Evolutionary conservation across 2,888 invertebrate species (phyloP).

Genomic region (Megaustenia siamemsis): DNA sequence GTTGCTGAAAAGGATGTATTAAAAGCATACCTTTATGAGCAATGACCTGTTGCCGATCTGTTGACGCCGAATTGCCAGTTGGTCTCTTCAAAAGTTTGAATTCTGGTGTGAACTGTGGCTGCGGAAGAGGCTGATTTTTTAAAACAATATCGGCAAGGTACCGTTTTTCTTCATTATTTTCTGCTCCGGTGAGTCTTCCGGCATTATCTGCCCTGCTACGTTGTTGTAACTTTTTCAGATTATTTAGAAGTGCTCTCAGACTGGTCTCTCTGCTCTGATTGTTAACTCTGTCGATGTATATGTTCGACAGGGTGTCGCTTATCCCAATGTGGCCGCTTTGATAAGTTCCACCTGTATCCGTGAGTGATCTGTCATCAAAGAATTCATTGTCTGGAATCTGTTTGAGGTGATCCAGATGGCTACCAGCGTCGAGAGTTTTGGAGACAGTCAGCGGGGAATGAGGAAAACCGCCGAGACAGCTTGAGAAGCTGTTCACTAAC

Average conservation of each 20-base stretch:
- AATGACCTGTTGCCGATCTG: background rate
- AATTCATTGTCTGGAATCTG: background rate
- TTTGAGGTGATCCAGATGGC: background rate
- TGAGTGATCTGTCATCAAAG: background rate
- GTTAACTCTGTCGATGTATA: background rate
- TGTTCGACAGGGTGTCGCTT: background rate
- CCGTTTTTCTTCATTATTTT: no score
- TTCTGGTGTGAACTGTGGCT: background rate
- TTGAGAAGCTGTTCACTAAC: constrained; percentile 18
- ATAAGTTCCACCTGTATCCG: background rate
- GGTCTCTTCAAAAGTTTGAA: background rate
- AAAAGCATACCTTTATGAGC: no score
- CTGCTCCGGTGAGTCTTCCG: background rate
- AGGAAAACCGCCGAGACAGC: constrained; percentile 7
- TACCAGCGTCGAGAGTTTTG: constrained; percentile 7
- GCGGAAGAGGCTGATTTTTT: background rate
- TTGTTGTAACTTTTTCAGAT: background rate
- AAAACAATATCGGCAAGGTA: no score
- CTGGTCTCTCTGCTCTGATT: background rate
- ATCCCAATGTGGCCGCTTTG: background rate
- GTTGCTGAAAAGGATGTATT: no score
- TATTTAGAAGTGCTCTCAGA: background rate
- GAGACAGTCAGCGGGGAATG: background rate
- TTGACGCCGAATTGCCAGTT: background rate
- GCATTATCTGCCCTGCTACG: no score